Percentiles rank a stretch among this genome's conserved stretches.
Conservation (phyloP, 2,113 vertebrate species). For the Xyrauchen texanus region DNA sequence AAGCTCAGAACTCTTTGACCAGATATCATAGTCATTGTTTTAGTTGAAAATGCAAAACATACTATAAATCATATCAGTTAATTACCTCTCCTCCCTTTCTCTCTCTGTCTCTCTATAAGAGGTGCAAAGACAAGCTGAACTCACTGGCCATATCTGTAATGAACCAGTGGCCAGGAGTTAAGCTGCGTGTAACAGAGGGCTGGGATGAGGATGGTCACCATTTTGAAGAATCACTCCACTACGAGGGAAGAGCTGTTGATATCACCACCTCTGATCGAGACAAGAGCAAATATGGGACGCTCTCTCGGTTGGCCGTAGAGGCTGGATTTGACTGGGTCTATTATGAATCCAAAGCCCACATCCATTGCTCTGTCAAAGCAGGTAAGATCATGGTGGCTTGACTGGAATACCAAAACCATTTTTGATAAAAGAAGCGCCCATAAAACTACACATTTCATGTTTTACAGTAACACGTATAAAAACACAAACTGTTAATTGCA, state of each 20-base stretch:
- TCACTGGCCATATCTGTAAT: conserved; percentile 97
- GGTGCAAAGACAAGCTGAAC: conserved; percentile 98
- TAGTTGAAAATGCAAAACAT: too few species aligned
- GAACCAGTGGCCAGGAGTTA: conserved; percentile 99
- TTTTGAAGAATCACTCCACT: conserved; percentile 95
- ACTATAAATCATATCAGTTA: too few species aligned
- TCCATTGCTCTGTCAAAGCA: conserved; percentile 98
- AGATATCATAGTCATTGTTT: background rate
- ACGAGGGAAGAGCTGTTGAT: conserved; percentile 96
- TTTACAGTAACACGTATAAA: too few species aligned
- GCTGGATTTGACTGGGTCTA: conserved; percentile 99
- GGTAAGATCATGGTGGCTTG: conserved; percentile 70
- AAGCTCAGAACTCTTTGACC: background rate
- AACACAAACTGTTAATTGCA: too few species aligned
- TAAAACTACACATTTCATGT: too few species aligned
- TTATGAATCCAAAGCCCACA: conserved; percentile 97
- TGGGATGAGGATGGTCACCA: conserved; percentile 99
- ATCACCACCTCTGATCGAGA: conserved; percentile 97
- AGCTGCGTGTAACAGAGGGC: conserved; percentile 94
- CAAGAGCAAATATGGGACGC: conserved; percentile 96
- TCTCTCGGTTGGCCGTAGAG: conserved; percentile 94
- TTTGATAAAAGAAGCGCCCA: too few species aligned
- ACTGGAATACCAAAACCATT: background rate
- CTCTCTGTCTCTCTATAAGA: conserved; percentile 71
- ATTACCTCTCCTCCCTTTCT: background rate